Percentiles rank a stretch among this genome's conserved stretches.
Conservation (phyloP, 1,140 invertebrate species). For the Bombyx mori region DNA sequence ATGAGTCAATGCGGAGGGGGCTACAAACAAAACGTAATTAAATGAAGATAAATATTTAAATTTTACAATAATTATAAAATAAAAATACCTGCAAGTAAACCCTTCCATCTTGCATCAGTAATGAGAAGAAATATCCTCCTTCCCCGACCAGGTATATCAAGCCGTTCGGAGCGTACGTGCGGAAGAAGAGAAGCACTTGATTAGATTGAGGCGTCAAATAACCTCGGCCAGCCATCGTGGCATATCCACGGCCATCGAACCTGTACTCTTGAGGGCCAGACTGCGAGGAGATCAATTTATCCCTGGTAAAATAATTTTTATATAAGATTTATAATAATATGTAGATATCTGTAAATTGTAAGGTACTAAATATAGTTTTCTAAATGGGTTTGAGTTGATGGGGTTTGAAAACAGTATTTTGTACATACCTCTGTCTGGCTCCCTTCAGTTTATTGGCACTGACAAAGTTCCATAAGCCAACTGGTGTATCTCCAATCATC, state of each 20-base stretch:
- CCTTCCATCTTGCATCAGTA: conserved; percentile 86
- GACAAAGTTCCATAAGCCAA: conserved; percentile 97
- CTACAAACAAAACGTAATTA: too few species aligned
- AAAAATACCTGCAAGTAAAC: conserved; percentile 76
- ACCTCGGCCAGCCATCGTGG: conserved; percentile 39
- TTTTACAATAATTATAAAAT: background rate
- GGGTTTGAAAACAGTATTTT: background rate
- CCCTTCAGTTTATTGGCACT: conserved; percentile 83
- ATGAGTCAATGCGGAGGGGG: background rate
- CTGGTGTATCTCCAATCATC: conserved; percentile 86
- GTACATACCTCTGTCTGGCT: conserved; percentile 78
- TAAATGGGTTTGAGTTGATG: too few species aligned
- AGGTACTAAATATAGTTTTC: too few species aligned
- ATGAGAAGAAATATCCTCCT: conserved; percentile 82
- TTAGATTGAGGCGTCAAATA: conserved; percentile 47
- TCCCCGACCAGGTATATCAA: conserved; percentile 89
- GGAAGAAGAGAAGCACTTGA: conserved; percentile 76
- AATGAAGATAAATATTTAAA: background rate
- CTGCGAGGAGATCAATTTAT: conserved; percentile 75
- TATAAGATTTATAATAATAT: too few species aligned
- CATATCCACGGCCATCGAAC: conserved; percentile 82
- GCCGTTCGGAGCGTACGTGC: conserved; percentile 89
- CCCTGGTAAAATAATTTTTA: conserved; percentile 50
- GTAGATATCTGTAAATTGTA: conserved; percentile 7
- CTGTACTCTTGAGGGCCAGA: conserved; percentile 76